Base-by-base conservation (phyloP, 1,140 invertebrate species). In the Helicoverpa armigera region DNA sequence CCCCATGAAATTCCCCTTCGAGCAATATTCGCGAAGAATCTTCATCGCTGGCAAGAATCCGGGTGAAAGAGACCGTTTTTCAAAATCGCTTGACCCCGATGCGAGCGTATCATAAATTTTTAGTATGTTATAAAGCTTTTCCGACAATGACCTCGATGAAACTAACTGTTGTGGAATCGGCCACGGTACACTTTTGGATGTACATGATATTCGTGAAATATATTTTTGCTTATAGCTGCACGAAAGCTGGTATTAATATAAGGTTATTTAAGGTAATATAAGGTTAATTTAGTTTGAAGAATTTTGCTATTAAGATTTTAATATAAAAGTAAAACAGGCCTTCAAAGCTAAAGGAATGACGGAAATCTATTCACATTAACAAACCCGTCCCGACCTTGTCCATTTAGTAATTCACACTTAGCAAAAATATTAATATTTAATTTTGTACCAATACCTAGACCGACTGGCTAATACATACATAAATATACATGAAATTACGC, bases 111-210 rank as follows among this genome's bases (percentile, higher is more conserved):
- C 73, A 76, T 76, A 76, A 51, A 63, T 76, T 76, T 76, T 76
- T 76, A 76, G 43, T 51, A 51, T 29, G 58, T 76, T 76, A 76
- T 76, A 76, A 76, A 76, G 73, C 31, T 58, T 76, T 76, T 76
- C 63, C 48, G 48, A 76, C 73, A 63, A 51, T 76, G 73, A 76
- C 73, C 73, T 76, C 73, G 58, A 76, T 76, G 58, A 31, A 76
- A 76, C 16, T 61, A 50, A 35, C 18, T 76, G 23, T 73, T 76
- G 23, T 73, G 56, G 56, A 35, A 23, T 61, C 16, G 35, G 56
- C 53, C 53, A 58, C 70, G 70, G 53, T 73, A 73, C 70, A 58
- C 48, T 72, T 23, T 23, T 31, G 23, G 12, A 43, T 43, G 35
- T 5, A 43, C 69, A 53, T 51, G 69, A 54, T 54, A 29, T 53